These are phyloP conservation scores for Neotoma lepida DNA, from an alignment of 2,113 vertebrate species.

Conservation along the genomic window DNA sequence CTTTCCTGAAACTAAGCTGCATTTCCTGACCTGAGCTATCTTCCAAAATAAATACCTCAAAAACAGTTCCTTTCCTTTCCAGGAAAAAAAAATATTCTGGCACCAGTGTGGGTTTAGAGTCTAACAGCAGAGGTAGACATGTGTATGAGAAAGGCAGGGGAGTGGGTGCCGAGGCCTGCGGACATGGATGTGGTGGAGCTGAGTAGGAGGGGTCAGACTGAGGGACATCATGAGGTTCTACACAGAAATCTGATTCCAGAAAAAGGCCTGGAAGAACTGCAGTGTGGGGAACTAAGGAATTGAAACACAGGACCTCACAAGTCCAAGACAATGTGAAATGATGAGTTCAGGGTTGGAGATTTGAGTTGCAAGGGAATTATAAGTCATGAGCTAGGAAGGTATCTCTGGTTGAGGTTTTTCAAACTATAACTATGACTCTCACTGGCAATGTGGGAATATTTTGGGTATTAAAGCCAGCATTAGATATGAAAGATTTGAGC, in stretches of 20 bases:
- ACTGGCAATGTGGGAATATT: not conserved
- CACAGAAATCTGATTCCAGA: not conserved
- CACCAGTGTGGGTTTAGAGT: not conserved
- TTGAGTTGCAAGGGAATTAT: not conserved
- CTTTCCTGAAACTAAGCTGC: not conserved
- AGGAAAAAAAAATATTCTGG: not conserved
- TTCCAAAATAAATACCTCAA: not conserved
- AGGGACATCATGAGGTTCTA: not conserved
- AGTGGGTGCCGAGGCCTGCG: not conserved
- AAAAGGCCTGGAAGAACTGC: not conserved
- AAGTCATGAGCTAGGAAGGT: not conserved
- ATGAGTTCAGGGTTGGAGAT: not conserved
- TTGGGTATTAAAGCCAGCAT: not conserved
- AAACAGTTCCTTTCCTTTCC: not conserved
- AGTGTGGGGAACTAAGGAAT: not conserved
- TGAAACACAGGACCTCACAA: not conserved
- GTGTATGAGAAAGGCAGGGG: fast-evolving
- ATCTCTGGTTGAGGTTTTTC: not conserved
- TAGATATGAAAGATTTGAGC: not conserved
- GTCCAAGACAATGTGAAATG: not conserved
- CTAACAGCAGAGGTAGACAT: not conserved
- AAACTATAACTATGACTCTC: not conserved
- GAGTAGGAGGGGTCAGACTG: too few relatives aligned
- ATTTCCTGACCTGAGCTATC: not conserved
- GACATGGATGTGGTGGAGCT: not conserved